Base-by-base conservation (phyloP, 2,797 vertebrate genomes). In the Gallinago stenura region DNA sequence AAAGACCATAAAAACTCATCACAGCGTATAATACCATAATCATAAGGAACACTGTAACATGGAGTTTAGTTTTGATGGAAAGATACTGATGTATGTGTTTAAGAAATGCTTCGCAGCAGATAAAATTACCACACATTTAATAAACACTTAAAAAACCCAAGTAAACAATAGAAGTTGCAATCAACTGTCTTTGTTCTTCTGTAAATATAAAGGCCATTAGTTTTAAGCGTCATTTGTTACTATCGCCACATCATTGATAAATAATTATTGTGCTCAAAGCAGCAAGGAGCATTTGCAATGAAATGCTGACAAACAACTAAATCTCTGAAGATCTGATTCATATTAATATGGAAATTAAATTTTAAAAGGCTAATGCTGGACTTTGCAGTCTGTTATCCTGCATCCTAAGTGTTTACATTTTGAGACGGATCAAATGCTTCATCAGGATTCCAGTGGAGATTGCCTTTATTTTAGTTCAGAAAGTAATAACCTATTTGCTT, bases 301-400 rank as follows among this genome's bases (percentile, higher is more conserved):
- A 94, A 91, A 80, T 81, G 16, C 60, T 89, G 89, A 87, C 71
- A 94, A 94, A 91, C 57, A 87, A 87, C 54, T 92, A 93, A 91
- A 68, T 89, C 79, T 87, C 57, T 65, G n/a, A 79, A 92, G 53
- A 89, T 83, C 53, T 83, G 45, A 51, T 87, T 92, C 50, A n/a
- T 81, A 81, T 83, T 92, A 92, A 91, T 72, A 65, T 8, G 57
- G 50, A 94, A 86, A 94, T 93, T 71, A 71, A 83, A 92, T 87
- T 93, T 89, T 73, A 83, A 85, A 91, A 73, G 16, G 37, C 64
- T 89, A 89, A 78, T 71, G 37, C 21, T 93, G 89, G 92, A 91
- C 92, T 93, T 78, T 24, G 17, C n/a, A 57, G 30, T 75, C 35
- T 71, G 45, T 68, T 89, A 66, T 81, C 19, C n/a, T 89, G 60